phyloP scores from a whole-genome alignment of 1,140 invertebrate species.

The Atta cephalotes region DNA sequence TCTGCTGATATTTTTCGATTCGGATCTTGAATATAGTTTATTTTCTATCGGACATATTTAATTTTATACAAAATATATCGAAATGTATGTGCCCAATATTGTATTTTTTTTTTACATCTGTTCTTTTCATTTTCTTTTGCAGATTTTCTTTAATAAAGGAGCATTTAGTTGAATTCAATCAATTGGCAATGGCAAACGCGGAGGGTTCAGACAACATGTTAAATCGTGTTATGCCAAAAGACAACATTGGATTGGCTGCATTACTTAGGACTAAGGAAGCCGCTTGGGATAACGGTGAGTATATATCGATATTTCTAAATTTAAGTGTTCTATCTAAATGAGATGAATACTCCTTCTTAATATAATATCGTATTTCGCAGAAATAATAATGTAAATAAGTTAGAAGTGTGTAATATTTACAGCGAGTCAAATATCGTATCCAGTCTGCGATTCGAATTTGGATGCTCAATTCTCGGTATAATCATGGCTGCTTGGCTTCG shows the following conservation, averaged over 20 bases:
- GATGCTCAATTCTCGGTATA: not conserved
- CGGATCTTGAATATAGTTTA: not conserved
- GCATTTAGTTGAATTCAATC: constrained; percentile 99
- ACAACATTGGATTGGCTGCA: constrained; percentile 99
- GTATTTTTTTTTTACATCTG: not conserved
- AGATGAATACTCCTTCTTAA: not conserved
- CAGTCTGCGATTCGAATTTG: not conserved
- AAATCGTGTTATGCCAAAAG: constrained; percentile 99
- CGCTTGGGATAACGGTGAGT: constrained; percentile 95
- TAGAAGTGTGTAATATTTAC: not conserved
- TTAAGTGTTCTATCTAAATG: not conserved
- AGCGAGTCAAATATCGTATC: not conserved
- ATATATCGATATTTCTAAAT: not conserved
- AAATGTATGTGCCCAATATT: not conserved
- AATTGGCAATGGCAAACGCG: constrained; percentile 98
- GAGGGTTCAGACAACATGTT: constrained; percentile 99
- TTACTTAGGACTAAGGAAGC: constrained; percentile 97
- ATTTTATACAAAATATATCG: not conserved
- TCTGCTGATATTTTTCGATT: not conserved
- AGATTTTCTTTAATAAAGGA: constrained; percentile 98
- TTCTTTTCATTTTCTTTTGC: constrained; percentile 68
- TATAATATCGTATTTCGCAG: not conserved
- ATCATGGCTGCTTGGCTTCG: not conserved
- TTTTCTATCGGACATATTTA: not conserved
- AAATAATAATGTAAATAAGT: not conserved